Conservation (phyloP, 2,113 vertebrate genomes). For the Actenoides lindsayi region DNA sequence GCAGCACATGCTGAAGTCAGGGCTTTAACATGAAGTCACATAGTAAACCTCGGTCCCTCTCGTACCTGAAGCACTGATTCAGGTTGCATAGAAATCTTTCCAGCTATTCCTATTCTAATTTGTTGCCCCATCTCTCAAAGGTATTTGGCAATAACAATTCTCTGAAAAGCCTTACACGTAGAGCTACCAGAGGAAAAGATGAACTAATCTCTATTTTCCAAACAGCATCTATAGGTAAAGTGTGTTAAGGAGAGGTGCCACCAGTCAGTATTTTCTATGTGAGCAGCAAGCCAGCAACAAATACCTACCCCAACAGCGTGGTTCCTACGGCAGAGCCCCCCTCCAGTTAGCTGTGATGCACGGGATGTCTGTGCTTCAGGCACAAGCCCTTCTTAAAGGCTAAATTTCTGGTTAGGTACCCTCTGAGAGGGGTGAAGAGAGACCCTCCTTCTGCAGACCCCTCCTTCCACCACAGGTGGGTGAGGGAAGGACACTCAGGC, state of each 20-base stretch:
- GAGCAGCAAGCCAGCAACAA: not conserved
- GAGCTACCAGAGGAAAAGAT: not conserved
- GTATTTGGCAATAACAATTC: not conserved
- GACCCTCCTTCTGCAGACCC: not conserved
- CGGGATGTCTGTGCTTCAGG: not conserved
- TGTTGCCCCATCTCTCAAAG: not conserved
- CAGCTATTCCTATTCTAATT: not conserved
- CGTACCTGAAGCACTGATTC: not conserved
- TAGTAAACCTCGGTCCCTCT: not conserved
- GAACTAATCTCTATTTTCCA: not conserved
- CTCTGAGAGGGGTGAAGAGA: not conserved
- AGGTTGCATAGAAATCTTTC: not conserved
- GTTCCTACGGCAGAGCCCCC: not conserved
- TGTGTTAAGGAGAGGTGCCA: not conserved
- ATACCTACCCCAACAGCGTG: fast-evolving
- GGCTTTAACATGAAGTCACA: not conserved
- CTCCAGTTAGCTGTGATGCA: not conserved
- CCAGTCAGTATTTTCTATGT: not conserved
- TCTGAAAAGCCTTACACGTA: not conserved
- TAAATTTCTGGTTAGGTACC: not conserved
- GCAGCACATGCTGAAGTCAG: not conserved
- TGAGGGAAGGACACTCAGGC: not conserved
- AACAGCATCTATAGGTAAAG: not conserved
- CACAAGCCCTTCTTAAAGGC: not conserved
- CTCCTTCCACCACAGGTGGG: not conserved